Percentiles rank a stretch among this genome's conserved stretches.
phyloP scores from a whole-genome alignment of 2,888 invertebrate species.

The Philopedon plagiatum region DNA sequence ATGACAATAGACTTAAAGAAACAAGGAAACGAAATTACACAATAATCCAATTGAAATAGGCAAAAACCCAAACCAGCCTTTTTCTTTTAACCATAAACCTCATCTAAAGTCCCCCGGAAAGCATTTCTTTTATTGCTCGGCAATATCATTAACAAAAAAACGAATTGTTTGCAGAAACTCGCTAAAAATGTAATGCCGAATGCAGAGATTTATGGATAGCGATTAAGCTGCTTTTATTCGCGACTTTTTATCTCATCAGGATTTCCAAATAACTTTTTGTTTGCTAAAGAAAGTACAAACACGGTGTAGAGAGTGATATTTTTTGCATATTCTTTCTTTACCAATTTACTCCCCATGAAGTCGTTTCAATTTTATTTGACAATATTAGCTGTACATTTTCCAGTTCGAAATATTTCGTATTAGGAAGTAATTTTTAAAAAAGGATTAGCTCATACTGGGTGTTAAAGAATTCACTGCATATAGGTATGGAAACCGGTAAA shows the following conservation, averaged over 20 bases:
- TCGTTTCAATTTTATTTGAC: too few species aligned
- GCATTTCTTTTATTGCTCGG: constrained; percentile 21
- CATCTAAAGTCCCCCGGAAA: constrained; percentile 18
- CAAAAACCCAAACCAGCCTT: background rate
- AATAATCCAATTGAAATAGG: background rate
- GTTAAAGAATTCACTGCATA: too few species aligned
- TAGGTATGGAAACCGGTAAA: too few species aligned
- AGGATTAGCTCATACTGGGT: too few species aligned
- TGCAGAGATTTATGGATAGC: constrained; percentile 6
- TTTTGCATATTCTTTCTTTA: background rate
- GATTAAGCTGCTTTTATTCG: constrained; percentile 9
- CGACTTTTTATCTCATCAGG: constrained; percentile 18
- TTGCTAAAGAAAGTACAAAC: background rate
- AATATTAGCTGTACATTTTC: too few species aligned
- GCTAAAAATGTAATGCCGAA: constrained; percentile 17
- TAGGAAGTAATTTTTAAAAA: too few species aligned
- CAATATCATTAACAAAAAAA: constrained; percentile 18
- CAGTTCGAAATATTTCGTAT: too few species aligned
- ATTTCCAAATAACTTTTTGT: constrained; percentile 13
- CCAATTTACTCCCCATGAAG: too few species aligned
- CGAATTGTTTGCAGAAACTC: constrained; percentile 8
- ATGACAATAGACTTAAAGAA: background rate
- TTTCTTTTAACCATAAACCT: constrained; percentile 4
- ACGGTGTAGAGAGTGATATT: background rate
- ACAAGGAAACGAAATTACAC: background rate